Evolutionary conservation across 2,113 vertebrate species (phyloP).

Genomic region (Notothenia coriiceps): DNA sequence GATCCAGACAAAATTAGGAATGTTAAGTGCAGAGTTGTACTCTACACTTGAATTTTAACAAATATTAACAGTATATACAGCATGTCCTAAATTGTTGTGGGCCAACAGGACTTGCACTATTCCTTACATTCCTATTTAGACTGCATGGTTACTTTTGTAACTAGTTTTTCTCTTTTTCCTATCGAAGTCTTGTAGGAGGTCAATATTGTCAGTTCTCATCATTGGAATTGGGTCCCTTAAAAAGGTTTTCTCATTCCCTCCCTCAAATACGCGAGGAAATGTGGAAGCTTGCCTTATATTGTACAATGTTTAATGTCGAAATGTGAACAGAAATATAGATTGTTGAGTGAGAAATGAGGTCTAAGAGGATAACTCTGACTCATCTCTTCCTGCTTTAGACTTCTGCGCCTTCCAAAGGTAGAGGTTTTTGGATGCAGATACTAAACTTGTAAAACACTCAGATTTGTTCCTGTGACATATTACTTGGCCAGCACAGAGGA

Average conservation of each 20-base stretch:
- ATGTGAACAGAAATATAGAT: background rate
- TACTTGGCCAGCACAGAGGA: slow-evolving; percentile 30
- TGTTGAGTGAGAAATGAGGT: slow-evolving; percentile 24
- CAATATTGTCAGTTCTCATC: background rate
- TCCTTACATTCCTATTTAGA: background rate
- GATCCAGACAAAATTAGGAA: background rate
- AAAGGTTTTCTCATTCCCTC: slow-evolving; percentile 3
- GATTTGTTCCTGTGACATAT: slow-evolving; percentile 43
- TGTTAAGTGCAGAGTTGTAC: background rate
- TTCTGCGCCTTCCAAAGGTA: slow-evolving; percentile 29
- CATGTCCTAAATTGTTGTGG: background rate
- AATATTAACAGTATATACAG: background rate
- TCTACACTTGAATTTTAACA: background rate
- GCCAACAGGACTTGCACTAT: background rate
- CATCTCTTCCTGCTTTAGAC: slow-evolving; percentile 29
- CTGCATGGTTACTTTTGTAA: background rate
- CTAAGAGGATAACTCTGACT: slow-evolving; percentile 35
- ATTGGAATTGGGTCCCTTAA: background rate
- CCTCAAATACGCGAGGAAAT: slow-evolving; percentile 16
- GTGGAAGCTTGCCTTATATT: background rate
- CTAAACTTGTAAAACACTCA: slow-evolving; percentile 36
- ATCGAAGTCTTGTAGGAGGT: background rate
- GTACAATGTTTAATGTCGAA: background rate
- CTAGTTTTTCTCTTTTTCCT: background rate
- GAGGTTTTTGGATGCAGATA: slow-evolving; percentile 29